phyloP scores from a whole-genome alignment of 23 tunicate genomes.

The Clavelina lepadiformis region DNA sequence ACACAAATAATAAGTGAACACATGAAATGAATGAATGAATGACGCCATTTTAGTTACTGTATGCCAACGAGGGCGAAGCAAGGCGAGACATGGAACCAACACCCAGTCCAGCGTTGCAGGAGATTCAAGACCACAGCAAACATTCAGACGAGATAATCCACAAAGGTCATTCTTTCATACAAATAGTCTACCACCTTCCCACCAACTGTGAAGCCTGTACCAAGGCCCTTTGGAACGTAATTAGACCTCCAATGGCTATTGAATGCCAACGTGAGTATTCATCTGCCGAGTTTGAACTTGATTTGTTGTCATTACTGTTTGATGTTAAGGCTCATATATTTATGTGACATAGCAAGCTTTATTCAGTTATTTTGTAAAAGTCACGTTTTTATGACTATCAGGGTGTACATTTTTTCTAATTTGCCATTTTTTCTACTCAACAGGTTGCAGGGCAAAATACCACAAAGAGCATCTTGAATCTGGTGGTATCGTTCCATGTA shows the following conservation, averaged over 20 bases:
- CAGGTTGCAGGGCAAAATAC: slow-evolving; percentile 82
- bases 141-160: slow-evolving; percentile 43
- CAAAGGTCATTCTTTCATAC: slow-evolving; percentile 91
- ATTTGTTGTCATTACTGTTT: neutral
- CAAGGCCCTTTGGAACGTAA: slow-evolving; percentile 86
- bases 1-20: neutral
- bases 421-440: too few species aligned
- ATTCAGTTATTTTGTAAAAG: too few species aligned
- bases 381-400: too few species aligned
- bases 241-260: slow-evolving; percentile 92
- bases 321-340: too few species aligned
- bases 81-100: slow-evolving; percentile 33
- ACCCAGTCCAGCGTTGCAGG: slow-evolving; percentile 22
- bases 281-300: too few species aligned
- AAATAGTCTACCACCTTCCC: slow-evolving; percentile 85
- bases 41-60: slow-evolving; percentile 44
- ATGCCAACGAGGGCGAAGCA: slow-evolving; percentile 83
- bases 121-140: slow-evolving; percentile 46
- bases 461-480: slow-evolving; percentile 80
- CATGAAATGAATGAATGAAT: neutral
- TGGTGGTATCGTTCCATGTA: slow-evolving; percentile 55
- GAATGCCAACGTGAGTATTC: slow-evolving; percentile 94
- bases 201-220: slow-evolving; percentile 92
- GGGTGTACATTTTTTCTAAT: too few species aligned
- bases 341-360: too few species aligned